phyloP scores from a whole-genome alignment of 2,113 vertebrate genomes.

The Eonycteris spelaea region DNA sequence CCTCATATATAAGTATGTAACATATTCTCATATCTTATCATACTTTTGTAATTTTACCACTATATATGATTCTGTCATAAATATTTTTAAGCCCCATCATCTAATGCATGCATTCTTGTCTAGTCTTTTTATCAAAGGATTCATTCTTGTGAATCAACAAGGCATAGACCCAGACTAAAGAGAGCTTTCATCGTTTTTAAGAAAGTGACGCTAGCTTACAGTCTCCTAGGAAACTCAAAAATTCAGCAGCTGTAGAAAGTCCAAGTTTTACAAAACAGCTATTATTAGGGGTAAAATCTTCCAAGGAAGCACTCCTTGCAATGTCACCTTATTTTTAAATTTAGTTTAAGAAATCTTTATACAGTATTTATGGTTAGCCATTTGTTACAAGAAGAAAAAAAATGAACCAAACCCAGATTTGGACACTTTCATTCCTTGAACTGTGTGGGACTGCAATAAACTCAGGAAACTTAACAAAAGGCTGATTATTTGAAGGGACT shows the following conservation, averaged over 20 bases:
- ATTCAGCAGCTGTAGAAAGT: slow-evolving; percentile 72
- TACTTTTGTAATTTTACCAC: neutral
- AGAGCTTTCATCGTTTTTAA: slow-evolving; percentile 76
- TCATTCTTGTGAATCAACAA: slow-evolving; percentile 73
- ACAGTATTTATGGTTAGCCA: neutral
- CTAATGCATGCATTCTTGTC: slow-evolving; percentile 51
- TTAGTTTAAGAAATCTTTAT: neutral
- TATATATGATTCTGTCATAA: slow-evolving; percentile 10
- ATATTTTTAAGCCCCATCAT: slow-evolving; percentile 30
- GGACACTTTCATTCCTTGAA: slow-evolving; percentile 42
- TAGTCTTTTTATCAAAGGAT: slow-evolving; percentile 74
- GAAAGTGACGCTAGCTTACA: slow-evolving; percentile 71
- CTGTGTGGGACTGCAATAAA: slow-evolving; percentile 55
- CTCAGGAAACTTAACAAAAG: slow-evolving; percentile 65
- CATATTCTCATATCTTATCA: neutral
- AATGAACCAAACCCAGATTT: neutral
- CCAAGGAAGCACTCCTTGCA: neutral
- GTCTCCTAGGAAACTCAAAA: slow-evolving; percentile 77
- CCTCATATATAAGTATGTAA: neutral
- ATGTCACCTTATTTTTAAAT: slow-evolving; percentile 40
- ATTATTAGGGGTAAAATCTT: slow-evolving; percentile 64
- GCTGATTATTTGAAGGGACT: slow-evolving; percentile 62
- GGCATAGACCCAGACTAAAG: slow-evolving; percentile 66
- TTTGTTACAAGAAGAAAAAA: slow-evolving; percentile 4
- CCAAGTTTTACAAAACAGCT: slow-evolving; percentile 76